These are phyloP conservation scores for Nasonovia ribisnigri DNA, from an alignment of 2,888 invertebrate genomes.

Conservation along the genomic window DNA sequence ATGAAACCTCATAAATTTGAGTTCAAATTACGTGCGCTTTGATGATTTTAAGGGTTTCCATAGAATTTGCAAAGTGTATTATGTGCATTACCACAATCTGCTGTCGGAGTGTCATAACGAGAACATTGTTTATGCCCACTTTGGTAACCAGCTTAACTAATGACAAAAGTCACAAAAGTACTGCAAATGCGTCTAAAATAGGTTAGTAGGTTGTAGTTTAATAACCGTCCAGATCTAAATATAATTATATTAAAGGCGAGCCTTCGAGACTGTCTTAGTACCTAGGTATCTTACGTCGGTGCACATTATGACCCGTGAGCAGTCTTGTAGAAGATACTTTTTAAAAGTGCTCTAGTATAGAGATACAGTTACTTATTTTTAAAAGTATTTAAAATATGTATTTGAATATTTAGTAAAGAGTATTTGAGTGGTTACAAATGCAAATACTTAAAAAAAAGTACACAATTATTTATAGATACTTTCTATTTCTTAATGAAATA, in stretches of 20 bases:
- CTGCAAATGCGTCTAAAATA: neutral
- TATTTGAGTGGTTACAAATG: too few species aligned
- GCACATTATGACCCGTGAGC: neutral
- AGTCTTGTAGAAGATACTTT: too few species aligned
- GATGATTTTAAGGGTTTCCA: neutral
- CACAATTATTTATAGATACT: too few species aligned
- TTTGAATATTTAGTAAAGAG: too few species aligned
- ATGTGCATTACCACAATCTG: neutral
- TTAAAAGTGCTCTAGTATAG: too few species aligned
- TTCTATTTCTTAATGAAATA: too few species aligned
- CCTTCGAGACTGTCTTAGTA: neutral
- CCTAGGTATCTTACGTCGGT: neutral
- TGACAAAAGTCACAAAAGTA: neutral
- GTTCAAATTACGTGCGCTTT: constrained; percentile 12
- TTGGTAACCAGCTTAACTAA: constrained; percentile 26
- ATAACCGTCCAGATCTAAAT: neutral
- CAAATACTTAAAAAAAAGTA: too few species aligned
- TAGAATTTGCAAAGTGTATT: constrained; percentile 19
- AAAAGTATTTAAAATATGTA: too few species aligned
- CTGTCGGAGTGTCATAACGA: neutral
- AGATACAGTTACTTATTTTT: too few species aligned
- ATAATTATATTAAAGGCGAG: neutral
- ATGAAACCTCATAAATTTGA: constrained; percentile 11
- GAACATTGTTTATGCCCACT: constrained; percentile 15
- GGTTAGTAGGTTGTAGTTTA: neutral